These are phyloP conservation scores for Pseudomyrmex concolor DNA, from an alignment of 1,140 invertebrate species.

Conservation along the genomic window DNA sequence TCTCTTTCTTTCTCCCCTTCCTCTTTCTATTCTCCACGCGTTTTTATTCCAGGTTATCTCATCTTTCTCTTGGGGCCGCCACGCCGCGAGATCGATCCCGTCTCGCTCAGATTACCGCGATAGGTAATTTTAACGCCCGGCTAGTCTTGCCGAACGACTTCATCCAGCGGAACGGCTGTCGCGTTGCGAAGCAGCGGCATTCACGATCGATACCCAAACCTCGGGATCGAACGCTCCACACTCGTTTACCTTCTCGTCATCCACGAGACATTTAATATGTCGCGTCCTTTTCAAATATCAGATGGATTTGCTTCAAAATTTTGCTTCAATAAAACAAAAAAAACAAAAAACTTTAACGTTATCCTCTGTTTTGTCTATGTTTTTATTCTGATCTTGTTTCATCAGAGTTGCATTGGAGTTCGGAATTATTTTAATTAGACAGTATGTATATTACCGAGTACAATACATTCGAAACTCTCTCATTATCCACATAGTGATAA, in stretches of 20 bases:
- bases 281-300: background rate
- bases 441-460: too few relatives aligned
- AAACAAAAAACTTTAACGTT: too few relatives aligned
- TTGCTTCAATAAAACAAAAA: too few relatives aligned
- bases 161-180: conserved; percentile 71
- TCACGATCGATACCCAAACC: conserved; percentile 58
- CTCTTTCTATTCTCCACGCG: conserved; percentile 9
- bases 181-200: conserved; percentile 16
- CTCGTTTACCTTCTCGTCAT: conserved; percentile 50
- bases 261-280: background rate
- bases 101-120: conserved; percentile 68
- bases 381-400: too few relatives aligned
- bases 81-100: conserved; percentile 57
- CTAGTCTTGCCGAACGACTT: conserved; percentile 70
- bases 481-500: background rate
- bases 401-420: too few relatives aligned
- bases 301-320: too few relatives aligned
- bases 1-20: background rate
- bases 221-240: conserved; percentile 39
- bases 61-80: conserved; percentile 35
- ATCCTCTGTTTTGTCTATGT: too few relatives aligned
- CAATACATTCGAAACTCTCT: too few relatives aligned
- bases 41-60: conserved; percentile 28
- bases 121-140: conserved; percentile 74
- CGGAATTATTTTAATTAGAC: too few relatives aligned